Evolutionary conservation across 35 echinoderm and acorn worm genomes (phyloP), one percentile per base, ranked within the genome.

Genomic region (Lytechinus variegatus): DNA sequence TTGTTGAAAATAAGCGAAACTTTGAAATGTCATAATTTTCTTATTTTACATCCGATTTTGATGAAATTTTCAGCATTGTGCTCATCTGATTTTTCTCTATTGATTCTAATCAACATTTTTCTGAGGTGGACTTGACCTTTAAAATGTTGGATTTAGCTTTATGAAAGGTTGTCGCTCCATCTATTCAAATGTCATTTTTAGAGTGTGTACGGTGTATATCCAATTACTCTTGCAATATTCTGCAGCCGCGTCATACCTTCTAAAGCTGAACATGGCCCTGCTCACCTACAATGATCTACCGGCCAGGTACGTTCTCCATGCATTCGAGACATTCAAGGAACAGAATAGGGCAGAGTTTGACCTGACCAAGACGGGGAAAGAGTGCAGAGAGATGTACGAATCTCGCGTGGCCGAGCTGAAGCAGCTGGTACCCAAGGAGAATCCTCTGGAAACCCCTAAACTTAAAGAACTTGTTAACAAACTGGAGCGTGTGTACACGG

Each of bases 241-340:
- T 56, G 24, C 16, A 52, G 91, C 44, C 53, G 91, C 91, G 0
- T 54, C 91, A 4, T 97, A 97, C 54, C 94, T 97, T 16, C 61
- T 87, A 7, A 94, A 96, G 27, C 96, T 95, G 27, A 97, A 97
- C 87, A 27, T 66, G 19, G 97, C 96, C 53, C 72, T 97, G 27
- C 93, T 96, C 16, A 28, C 95, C 8, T 97, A 96, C 58, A 92
- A 96, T 7, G 96, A 97, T 54, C 79, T 96, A 61, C 66, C 95
- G 21, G 97, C 86, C 28, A 16, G 55, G 1, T 95, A 97, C 95
- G 95, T 93, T 10, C 9, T 96, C 11, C 27, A 28, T 27, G 72
- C 92, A 55, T 91, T 97, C 89, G 95, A 96, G 16, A 60, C 19
- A 11, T 97, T 97, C 27, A 61, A 94, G 11, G 91, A 56, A 53